Percentiles rank a stretch among this genome's conserved stretches.
These are phyloP conservation scores for Ispidina picta DNA, from an alignment of 2,797 vertebrate genomes.

Conservation along the genomic window DNA sequence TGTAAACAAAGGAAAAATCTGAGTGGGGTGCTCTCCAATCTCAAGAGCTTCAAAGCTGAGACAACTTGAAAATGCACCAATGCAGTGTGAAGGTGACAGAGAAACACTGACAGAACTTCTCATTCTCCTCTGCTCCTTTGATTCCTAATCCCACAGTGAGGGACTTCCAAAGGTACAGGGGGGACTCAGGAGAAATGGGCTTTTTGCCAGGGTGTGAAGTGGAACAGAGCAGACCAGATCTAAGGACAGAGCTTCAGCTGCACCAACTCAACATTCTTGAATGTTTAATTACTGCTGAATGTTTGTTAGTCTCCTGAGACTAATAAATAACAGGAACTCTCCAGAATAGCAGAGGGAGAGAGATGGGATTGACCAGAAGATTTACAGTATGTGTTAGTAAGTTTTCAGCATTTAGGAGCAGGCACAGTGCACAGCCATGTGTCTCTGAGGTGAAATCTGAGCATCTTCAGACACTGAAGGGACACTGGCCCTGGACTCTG, in stretches of 20 bases:
- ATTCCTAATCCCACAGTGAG: not conserved
- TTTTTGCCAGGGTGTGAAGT: not conserved
- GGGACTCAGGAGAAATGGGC: not conserved
- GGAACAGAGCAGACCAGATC: not conserved
- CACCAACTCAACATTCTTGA: not conserved
- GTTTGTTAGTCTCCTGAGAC: not conserved
- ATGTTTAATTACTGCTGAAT: not conserved
- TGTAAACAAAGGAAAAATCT: not conserved
- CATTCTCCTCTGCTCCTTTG: not conserved
- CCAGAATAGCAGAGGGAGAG: not conserved
- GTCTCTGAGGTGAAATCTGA: not conserved
- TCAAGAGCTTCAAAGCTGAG: not conserved
- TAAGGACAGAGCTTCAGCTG: not conserved
- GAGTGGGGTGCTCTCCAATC: not conserved
- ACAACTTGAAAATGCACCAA: not conserved
- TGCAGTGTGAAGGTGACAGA: not conserved
- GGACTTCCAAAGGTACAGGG: not conserved
- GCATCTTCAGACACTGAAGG: not conserved
- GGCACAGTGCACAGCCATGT: fast-evolving
- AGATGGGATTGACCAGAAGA: not conserved
- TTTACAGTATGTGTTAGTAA: not conserved
- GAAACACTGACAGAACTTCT: not conserved
- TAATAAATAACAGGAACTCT: not conserved
- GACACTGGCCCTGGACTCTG: not conserved
- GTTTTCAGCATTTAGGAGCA: not conserved